Evolutionary conservation across 2,113 vertebrate species (phyloP), one percentile per base, ranked within the genome.

Genomic region (Otis tarda): DNA sequence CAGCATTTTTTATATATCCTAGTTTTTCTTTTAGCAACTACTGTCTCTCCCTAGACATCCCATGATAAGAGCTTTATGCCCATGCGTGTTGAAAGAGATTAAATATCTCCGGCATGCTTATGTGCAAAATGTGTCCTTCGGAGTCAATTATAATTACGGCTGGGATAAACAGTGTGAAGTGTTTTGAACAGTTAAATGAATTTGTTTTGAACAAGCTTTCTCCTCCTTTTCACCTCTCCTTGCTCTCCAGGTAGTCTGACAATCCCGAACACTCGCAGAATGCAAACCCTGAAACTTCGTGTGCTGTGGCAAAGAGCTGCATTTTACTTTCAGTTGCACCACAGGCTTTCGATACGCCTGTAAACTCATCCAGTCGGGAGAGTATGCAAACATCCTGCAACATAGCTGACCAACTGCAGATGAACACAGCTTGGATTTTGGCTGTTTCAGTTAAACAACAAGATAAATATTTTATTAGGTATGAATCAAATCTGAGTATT

Each of bases 181-280:
- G 25, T 96, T 82, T 91, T 71, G 28, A 91, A 78, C 60, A 65
- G n/a, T 55, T 89, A 75, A 94, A 82, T 84, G 12, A 77, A 47
- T 89, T 75, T 73, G 23, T 90, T 86, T 95, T 12, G 8, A 83
- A 50, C 25, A 68, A 61, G 23, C 25, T 79, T 81, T 70, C 80
- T 80, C 50, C 64, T 87, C 9, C 83, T 86, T 82, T 90, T 82
- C 47, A 75, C 39, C 45, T 67, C 25, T 87, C 22, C 28, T 89
- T 75, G 22, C 37, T 82, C 17, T 84, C 13, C 31, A 56, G 41
- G 41, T 57, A 74, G 19, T 41, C 39, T 81, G 47, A 60, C 65
- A 82, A 70, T 81, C 41, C 52, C n/a, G 77, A 57, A 63, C 0
- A 0, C 56, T 67, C 33, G 41, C 49, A 68, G 60, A 87, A 89